Evolutionary conservation across 2,888 invertebrate genomes (phyloP).

Genomic region (Noctua janthe): DNA sequence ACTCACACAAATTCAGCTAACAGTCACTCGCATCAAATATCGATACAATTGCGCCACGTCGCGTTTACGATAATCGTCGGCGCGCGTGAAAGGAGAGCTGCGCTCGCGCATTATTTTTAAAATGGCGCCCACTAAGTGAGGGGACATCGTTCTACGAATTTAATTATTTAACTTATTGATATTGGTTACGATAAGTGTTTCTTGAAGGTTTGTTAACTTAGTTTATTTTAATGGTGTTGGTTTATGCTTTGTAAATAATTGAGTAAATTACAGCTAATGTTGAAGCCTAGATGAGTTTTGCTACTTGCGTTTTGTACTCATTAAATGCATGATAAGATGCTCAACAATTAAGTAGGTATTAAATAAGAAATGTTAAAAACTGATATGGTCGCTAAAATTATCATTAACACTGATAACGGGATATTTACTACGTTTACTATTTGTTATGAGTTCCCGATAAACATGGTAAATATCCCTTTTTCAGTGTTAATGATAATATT

Average conservation of each 20-base stretch:
- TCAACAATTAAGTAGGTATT: not conserved
- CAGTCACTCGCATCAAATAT: constrained; percentile 73
- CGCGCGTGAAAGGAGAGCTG: constrained; percentile 75
- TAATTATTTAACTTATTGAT: constrained; percentile 68
- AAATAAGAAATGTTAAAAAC: too few relatives aligned
- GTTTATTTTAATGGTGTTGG: constrained; percentile 38
- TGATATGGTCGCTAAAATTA: too few relatives aligned
- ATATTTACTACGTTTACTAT: too few relatives aligned
- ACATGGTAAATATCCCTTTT: too few relatives aligned
- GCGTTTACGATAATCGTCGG: constrained; percentile 73
- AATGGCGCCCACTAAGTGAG: constrained; percentile 68
- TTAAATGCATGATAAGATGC: too few relatives aligned
- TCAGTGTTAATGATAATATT: too few relatives aligned
- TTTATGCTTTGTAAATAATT: constrained; percentile 26
- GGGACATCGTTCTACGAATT: constrained; percentile 66
- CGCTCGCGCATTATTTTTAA: constrained; percentile 60
- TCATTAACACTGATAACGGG: too few relatives aligned
- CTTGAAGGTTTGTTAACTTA: constrained; percentile 46
- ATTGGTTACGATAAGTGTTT: constrained; percentile 55
- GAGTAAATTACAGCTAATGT: constrained; percentile 10
- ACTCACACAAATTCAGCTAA: constrained; percentile 60
- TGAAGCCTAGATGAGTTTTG: not conserved
- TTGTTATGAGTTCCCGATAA: too few relatives aligned
- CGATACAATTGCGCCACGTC: constrained; percentile 73
- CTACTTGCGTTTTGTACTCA: not conserved